phyloP scores from a whole-genome alignment of 2,113 vertebrate species.

The Ivindomyrus marchei region DNA sequence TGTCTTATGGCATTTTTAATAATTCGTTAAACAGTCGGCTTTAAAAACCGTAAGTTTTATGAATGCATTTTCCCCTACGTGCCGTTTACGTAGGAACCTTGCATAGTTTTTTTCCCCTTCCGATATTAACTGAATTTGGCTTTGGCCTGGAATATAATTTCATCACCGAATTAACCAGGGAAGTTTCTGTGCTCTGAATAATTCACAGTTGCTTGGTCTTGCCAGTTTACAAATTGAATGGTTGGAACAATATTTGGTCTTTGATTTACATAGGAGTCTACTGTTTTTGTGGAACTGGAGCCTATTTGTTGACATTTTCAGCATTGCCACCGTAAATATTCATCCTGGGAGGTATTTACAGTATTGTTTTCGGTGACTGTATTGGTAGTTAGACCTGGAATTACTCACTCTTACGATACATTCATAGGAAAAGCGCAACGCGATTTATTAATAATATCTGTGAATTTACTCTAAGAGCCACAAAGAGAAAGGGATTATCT shows the following conservation, averaged over 20 bases:
- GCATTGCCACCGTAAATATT: not conserved
- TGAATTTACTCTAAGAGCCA: not conserved
- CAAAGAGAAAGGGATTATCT: not conserved
- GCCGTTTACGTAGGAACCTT: not conserved
- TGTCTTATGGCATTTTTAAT: not conserved
- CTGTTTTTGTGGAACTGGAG: not conserved
- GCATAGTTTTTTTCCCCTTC: not conserved
- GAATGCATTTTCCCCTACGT: not conserved
- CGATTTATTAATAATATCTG: not conserved
- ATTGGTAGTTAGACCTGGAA: not conserved
- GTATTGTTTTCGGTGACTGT: not conserved
- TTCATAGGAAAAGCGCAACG: not conserved
- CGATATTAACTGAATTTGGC: not conserved
- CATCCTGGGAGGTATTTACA: not conserved
- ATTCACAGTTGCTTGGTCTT: not conserved
- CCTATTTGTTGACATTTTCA: not conserved
- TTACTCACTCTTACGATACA: not conserved
- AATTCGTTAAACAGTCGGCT: not conserved
- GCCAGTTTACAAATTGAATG: not conserved
- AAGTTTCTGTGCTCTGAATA: not conserved
- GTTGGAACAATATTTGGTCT: not conserved
- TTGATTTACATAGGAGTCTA: not conserved
- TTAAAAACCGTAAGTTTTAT: not conserved
- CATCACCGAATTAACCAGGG: not conserved
- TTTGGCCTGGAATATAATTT: not conserved